Evolutionary conservation across 1,140 invertebrate species (phyloP).

Genomic region (Diorhabda elongata): DNA sequence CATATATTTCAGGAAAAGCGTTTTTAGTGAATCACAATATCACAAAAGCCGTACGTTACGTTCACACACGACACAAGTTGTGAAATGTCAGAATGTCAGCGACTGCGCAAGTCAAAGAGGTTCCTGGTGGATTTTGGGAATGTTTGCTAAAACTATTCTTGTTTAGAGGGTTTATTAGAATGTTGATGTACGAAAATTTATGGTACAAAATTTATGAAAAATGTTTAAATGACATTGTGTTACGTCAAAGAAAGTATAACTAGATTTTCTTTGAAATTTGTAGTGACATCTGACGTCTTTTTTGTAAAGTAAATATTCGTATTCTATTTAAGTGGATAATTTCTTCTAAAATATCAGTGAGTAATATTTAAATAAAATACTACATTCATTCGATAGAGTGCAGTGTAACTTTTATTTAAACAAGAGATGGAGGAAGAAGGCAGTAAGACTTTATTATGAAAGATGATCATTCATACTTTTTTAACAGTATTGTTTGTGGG

Average conservation of each 20-base stretch:
- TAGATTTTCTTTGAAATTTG: too few species aligned
- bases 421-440: too few species aligned
- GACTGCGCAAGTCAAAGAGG: constrained; percentile 20
- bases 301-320: too few species aligned
- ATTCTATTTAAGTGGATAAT: too few species aligned
- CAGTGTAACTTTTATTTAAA: too few species aligned
- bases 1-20: constrained; percentile 37
- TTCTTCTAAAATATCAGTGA: too few species aligned
- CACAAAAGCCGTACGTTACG: constrained; percentile 16
- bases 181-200: constrained; percentile 4
- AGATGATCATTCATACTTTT: too few species aligned
- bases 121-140: not conserved
- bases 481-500: too few species aligned
- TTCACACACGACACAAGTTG: constrained; percentile 27
- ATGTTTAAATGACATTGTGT: constrained; percentile 4
- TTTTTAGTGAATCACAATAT: constrained; percentile 38
- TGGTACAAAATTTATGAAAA: not conserved
- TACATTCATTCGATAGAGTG: too few species aligned
- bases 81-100: constrained; percentile 17
- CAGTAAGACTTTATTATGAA: too few species aligned
- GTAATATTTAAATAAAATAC: too few species aligned
- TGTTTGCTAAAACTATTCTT: not conserved
- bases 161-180: not conserved
- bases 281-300: too few species aligned
- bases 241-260: not conserved